These are phyloP conservation scores for Kryptolebias marmoratus DNA, from an alignment of 2,113 vertebrate species.

Conservation along the genomic window DNA sequence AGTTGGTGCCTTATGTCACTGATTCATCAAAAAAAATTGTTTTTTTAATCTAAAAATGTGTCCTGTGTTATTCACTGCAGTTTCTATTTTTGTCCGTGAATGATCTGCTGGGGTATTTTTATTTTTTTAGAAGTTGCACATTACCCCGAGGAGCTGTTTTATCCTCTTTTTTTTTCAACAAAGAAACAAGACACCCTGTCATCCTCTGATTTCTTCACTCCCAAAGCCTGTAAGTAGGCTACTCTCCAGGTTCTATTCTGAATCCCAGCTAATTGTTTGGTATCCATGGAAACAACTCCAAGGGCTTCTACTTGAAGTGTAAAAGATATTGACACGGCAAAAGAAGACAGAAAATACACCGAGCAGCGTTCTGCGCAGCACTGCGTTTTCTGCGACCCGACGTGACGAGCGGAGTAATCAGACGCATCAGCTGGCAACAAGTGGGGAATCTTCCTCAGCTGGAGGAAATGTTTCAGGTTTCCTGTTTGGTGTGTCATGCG, in stretches of 20 bases:
- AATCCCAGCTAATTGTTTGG: slow-evolving; percentile 83
- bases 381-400: slow-evolving; percentile 3
- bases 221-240: slow-evolving; percentile 72
- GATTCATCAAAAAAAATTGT: neutral
- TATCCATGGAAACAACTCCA: slow-evolving; percentile 82
- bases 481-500: neutral
- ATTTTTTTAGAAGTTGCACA: slow-evolving; percentile 31
- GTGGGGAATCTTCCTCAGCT: slow-evolving; percentile 9
- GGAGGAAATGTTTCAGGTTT: slow-evolving; percentile 11
- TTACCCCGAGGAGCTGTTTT: slow-evolving; percentile 42
- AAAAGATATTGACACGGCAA: slow-evolving; percentile 55
- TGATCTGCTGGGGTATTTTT: slow-evolving; percentile 25
- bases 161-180: slow-evolving; percentile 9
- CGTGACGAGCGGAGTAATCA: slow-evolving; percentile 6
- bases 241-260: slow-evolving; percentile 79
- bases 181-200: slow-evolving; percentile 63
- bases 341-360: slow-evolving; percentile 41
- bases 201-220: slow-evolving; percentile 65
- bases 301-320: slow-evolving; percentile 73
- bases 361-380: slow-evolving; percentile 9
- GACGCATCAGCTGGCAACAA: neutral
- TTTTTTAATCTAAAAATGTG: slow-evolving; percentile 2
- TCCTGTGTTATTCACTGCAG: slow-evolving; percentile 19
- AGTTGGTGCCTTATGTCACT: neutral
- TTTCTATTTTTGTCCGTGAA: slow-evolving; percentile 45